Evolutionary conservation across 2,113 vertebrate species (phyloP).

Genomic region (Pongo abelii): DNA sequence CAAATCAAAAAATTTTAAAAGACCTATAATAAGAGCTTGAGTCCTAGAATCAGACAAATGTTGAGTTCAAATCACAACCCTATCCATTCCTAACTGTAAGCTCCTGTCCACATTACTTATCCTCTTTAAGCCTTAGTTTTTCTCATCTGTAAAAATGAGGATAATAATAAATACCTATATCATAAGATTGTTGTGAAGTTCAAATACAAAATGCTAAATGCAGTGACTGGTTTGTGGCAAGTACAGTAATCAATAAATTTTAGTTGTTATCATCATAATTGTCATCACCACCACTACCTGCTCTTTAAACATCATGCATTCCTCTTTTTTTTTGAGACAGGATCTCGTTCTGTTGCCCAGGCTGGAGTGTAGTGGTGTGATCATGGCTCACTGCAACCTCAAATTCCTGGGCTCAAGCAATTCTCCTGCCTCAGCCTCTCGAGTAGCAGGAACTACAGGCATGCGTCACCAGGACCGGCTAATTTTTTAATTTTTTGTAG

Average conservation of each 20-base stretch:
- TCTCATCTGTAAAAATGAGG: constrained; percentile 6
- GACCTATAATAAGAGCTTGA: not conserved
- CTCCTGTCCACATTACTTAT: not conserved
- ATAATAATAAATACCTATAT: not conserved
- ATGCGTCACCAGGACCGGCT: too few relatives aligned
- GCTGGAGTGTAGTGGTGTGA: too few relatives aligned
- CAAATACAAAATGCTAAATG: not conserved
- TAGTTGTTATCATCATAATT: not conserved
- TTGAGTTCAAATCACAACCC: not conserved
- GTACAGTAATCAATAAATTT: not conserved
- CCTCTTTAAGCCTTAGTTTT: not conserved
- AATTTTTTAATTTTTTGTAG: too few relatives aligned
- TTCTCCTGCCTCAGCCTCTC: too few relatives aligned
- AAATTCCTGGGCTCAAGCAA: too few relatives aligned
- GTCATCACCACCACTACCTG: not conserved
- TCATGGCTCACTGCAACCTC: too few relatives aligned
- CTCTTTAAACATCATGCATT: not conserved
- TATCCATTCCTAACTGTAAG: not conserved
- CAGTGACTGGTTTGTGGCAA: not conserved
- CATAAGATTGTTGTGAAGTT: not conserved
- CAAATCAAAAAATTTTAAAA: not conserved
- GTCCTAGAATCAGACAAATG: not conserved
- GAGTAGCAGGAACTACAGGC: too few relatives aligned
- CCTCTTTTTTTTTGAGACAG: too few relatives aligned
- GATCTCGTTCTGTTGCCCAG: too few relatives aligned